phyloP scores from a whole-genome alignment of 2,888 invertebrate genomes.

The Metopia argyrocephala region DNA sequence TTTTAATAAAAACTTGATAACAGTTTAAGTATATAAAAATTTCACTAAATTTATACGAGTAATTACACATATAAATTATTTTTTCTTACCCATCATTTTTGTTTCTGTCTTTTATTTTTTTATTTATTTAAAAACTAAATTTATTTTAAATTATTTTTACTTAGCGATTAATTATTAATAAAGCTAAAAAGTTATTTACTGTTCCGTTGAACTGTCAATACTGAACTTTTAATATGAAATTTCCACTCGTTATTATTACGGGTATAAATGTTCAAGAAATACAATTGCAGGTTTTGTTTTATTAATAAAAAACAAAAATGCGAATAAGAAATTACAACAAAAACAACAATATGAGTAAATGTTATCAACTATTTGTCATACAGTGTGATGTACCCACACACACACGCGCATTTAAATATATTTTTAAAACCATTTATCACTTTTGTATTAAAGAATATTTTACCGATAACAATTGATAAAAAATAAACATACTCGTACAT shows the following conservation, averaged over 20 bases:
- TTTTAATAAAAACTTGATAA: too few relatives aligned
- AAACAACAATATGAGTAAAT: neutral
- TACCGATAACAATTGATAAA: neutral
- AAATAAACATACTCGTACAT: neutral
- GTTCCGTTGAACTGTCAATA: slow-evolving; percentile 24
- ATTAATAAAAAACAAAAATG: slow-evolving; percentile 14
- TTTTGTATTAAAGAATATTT: neutral
- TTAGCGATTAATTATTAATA: neutral
- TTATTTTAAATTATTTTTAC: neutral
- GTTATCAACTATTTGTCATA: slow-evolving; percentile 49
- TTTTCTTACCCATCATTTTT: neutral
- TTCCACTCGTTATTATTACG: slow-evolving; percentile 24
- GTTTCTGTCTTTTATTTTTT: neutral
- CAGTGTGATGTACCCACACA: neutral
- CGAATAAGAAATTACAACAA: slow-evolving; percentile 4
- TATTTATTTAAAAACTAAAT: neutral
- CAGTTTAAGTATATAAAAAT: too few relatives aligned
- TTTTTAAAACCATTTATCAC: slow-evolving; percentile 3
- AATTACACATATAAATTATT: neutral
- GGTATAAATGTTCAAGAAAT: neutral
- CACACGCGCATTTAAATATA: neutral
- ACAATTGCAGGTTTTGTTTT: neutral
- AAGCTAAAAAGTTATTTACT: slow-evolving; percentile 13
- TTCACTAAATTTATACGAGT: too few relatives aligned
- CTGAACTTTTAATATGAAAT: slow-evolving; percentile 30